Conservation (phyloP, 1,140 invertebrate species). For the Bombus pyrosoma region DNA sequence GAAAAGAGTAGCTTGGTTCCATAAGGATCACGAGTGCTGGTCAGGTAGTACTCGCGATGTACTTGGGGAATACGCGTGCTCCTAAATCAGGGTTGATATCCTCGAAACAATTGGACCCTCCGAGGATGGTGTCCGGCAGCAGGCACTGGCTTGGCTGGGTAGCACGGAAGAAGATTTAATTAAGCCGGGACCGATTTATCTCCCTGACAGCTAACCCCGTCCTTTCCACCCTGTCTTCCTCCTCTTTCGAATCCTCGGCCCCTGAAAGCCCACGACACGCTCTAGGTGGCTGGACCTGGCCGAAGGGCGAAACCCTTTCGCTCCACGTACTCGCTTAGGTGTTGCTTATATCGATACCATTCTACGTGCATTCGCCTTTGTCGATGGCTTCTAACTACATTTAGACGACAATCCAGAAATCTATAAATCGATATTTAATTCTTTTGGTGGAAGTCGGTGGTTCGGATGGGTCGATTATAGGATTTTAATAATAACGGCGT, state of each 20-base stretch:
- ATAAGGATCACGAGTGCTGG: slow-evolving; percentile 67
- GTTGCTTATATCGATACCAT: neutral
- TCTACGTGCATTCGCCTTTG: neutral
- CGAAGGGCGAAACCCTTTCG: slow-evolving; percentile 62
- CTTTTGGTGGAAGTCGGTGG: neutral
- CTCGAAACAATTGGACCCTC: slow-evolving; percentile 81
- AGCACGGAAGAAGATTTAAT: slow-evolving; percentile 83
- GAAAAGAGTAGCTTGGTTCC: neutral
- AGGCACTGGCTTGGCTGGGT: slow-evolving; percentile 64
- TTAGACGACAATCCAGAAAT: neutral
- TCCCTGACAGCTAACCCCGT: slow-evolving; percentile 81
- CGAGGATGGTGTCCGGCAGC: slow-evolving; percentile 70
- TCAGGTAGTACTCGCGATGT: slow-evolving; percentile 75
- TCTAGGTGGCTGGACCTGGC: slow-evolving; percentile 68
- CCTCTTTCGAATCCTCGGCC: slow-evolving; percentile 72
- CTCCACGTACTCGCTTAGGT: slow-evolving; percentile 1
- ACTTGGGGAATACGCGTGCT: slow-evolving; percentile 70
- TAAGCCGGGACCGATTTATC: slow-evolving; percentile 83
- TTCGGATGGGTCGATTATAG: no score
- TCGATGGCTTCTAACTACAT: neutral
- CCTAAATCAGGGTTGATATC: slow-evolving; percentile 82
- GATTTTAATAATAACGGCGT: neutral
- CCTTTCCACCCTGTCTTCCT: slow-evolving; percentile 71
- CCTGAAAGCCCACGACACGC: slow-evolving; percentile 74
- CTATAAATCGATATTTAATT: neutral